Percentiles rank a stretch among this genome's conserved stretches.
These are phyloP conservation scores for Chelonoidis abingdonii DNA, from an alignment of 2,113 vertebrate genomes.

Conservation along the genomic window DNA sequence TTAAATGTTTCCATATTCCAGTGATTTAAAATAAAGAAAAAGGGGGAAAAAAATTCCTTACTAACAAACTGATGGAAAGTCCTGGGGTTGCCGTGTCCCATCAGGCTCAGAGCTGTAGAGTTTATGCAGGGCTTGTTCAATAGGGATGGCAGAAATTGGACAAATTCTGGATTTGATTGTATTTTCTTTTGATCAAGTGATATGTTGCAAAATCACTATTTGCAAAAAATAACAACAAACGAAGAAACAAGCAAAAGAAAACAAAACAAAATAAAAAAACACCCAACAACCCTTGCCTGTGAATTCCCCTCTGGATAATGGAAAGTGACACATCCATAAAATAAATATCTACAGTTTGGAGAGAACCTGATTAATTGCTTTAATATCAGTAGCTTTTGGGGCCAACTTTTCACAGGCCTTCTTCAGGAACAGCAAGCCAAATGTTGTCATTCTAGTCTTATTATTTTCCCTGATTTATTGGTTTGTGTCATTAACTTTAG, in stretches of 20 bases:
- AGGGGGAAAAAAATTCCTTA: rapidly evolving
- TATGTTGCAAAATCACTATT: background rate
- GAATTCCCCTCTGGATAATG: background rate
- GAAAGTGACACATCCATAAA: background rate
- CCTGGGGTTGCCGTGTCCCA: rapidly evolving
- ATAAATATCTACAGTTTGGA: background rate
- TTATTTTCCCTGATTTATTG: background rate
- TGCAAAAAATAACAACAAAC: background rate
- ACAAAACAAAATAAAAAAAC: rapidly evolving
- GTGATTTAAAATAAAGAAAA: background rate
- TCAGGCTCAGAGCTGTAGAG: background rate
- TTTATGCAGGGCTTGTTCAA: background rate
- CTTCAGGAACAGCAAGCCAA: background rate
- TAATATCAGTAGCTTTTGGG: background rate
- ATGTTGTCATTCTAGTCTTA: background rate
- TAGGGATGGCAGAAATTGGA: background rate
- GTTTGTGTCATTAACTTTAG: background rate
- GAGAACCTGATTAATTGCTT: background rate
- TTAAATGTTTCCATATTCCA: background rate
- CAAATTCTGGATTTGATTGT: background rate
- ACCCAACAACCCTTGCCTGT: rapidly evolving
- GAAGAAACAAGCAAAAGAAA: background rate
- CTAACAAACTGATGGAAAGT: background rate
- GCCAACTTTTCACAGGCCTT: background rate
- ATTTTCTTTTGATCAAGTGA: background rate